A percentile compares a stretch with the other conserved stretches of the same genome.
These are phyloP conservation scores for Erythrocercus mccallii DNA, from an alignment of 2,113 vertebrate species.

Conservation along the genomic window DNA sequence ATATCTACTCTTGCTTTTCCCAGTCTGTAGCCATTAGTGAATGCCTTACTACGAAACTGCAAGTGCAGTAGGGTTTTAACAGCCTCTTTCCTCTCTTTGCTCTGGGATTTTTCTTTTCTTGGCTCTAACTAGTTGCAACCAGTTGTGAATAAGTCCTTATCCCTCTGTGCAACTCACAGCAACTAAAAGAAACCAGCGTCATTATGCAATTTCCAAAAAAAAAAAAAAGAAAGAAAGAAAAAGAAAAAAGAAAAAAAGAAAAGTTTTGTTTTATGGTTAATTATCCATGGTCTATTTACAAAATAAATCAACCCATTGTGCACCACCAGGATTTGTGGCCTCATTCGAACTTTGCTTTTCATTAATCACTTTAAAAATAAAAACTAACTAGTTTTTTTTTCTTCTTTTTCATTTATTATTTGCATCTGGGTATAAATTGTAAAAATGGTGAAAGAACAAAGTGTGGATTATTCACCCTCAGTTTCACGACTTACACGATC, in stretches of 20 bases:
- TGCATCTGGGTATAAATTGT: constrained; percentile 53
- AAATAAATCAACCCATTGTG: constrained; percentile 76
- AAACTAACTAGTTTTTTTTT: constrained; percentile 39
- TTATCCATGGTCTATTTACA: constrained; percentile 74
- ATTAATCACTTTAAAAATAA: constrained; percentile 73
- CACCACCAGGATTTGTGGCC: constrained; percentile 69
- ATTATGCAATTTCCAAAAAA: constrained; percentile 45
- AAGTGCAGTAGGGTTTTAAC: constrained; percentile 20
- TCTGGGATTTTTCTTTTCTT: constrained; percentile 49
- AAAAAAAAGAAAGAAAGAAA: neutral
- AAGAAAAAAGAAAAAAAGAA: neutral
- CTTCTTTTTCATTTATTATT: constrained; percentile 42
- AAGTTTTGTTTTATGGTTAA: constrained; percentile 76
- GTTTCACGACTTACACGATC: constrained; percentile 60
- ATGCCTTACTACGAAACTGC: neutral
- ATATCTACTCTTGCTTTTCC: neutral
- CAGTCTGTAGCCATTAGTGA: neutral
- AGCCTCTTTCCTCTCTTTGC: neutral
- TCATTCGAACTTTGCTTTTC: constrained; percentile 73
- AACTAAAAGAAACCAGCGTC: constrained; percentile 60
- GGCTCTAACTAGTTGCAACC: constrained; percentile 55
- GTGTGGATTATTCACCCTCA: constrained; percentile 44
- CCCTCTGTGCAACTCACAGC: constrained; percentile 59
- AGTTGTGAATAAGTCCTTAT: constrained; percentile 67
- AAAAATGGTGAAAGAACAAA: constrained; percentile 32